Conservation (phyloP, 2,888 invertebrate genomes). For the Spicauda simplicius region DNA sequence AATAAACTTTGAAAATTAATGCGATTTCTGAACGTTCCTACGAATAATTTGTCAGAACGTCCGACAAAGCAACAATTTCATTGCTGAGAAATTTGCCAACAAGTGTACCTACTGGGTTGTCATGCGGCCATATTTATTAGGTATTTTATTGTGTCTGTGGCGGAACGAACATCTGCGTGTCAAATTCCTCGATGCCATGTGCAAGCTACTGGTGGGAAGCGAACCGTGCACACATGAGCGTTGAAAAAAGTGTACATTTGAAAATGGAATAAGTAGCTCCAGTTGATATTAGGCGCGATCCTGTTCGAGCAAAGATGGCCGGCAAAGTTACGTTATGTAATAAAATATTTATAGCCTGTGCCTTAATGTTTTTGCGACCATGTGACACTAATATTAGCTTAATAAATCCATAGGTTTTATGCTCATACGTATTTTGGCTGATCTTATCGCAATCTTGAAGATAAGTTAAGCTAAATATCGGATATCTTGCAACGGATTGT, state of each 20-base stretch:
- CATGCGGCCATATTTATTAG: constrained; percentile 58
- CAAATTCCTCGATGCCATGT: constrained; percentile 82
- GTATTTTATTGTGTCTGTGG: constrained; percentile 73
- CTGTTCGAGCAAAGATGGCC: constrained; percentile 26
- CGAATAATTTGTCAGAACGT: background rate
- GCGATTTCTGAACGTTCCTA: too few species aligned
- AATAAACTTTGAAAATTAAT: too few species aligned
- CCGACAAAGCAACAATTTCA: constrained; percentile 17
- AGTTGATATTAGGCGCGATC: constrained; percentile 36
- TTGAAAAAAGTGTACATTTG: constrained; percentile 59
- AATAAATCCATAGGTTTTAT: background rate
- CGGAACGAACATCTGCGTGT: constrained; percentile 82
- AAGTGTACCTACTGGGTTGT: constrained; percentile 23
- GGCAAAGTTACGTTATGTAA: background rate
- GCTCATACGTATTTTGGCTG: background rate
- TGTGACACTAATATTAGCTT: background rate
- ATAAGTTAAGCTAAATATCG: constrained; percentile 5
- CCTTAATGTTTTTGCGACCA: background rate
- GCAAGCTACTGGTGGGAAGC: constrained; percentile 77
- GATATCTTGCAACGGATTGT: constrained; percentile 19
- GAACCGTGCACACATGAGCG: constrained; percentile 70
- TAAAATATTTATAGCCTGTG: background rate
- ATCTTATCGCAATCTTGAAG: constrained; percentile 25
- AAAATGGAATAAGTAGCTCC: constrained; percentile 50
- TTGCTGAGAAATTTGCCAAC: constrained; percentile 8